Evolutionary conservation across 2,888 invertebrate genomes (phyloP).

Genomic region (Gastrophysa polygoni): DNA sequence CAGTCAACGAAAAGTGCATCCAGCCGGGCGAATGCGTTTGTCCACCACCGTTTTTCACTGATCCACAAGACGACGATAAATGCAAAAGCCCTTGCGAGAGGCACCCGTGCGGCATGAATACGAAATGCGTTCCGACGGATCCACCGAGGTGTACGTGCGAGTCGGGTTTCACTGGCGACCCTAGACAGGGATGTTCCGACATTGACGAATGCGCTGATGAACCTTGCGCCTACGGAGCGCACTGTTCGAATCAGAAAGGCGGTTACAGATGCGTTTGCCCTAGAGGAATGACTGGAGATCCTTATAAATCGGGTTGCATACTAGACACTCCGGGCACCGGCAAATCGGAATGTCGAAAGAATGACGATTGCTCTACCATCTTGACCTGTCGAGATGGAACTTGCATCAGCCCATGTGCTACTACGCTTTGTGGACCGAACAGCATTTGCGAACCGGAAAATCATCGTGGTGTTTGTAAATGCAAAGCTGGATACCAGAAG

Average conservation of each 20-base stretch:
- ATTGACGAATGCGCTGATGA: slow-evolving; percentile 84
- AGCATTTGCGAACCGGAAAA: slow-evolving; percentile 87
- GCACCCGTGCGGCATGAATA: slow-evolving; percentile 87
- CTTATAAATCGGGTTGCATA: slow-evolving; percentile 82
- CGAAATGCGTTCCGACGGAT: slow-evolving; percentile 87
- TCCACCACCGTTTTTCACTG: slow-evolving; percentile 87
- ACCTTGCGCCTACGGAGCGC: slow-evolving; percentile 87
- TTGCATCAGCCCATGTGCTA: slow-evolving; percentile 82
- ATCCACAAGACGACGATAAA: slow-evolving; percentile 79
- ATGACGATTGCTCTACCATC: slow-evolving; percentile 81
- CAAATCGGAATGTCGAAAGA: slow-evolving; percentile 71
- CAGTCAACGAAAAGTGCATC: slow-evolving; percentile 86
- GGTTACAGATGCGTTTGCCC: slow-evolving; percentile 87
- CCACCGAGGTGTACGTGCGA: slow-evolving; percentile 90
- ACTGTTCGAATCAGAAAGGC: slow-evolving; percentile 85
- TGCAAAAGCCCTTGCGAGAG: slow-evolving; percentile 94
- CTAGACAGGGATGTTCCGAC: slow-evolving; percentile 81
- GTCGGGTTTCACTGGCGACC: slow-evolving; percentile 85
- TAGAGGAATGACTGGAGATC: slow-evolving; percentile 81
- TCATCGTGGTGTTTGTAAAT: slow-evolving; percentile 88
- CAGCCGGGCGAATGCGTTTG: slow-evolving; percentile 92
- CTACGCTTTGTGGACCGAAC: slow-evolving; percentile 79
- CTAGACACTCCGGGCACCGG: slow-evolving; percentile 62
- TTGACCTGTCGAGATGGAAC: slow-evolving; percentile 78
- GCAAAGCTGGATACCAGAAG: slow-evolving; percentile 81